A percentile compares a stretch with the other conserved stretches of the same genome.
These are phyloP conservation scores for Porites lutea DNA, from an alignment of 64 coral and sea anemone species.

Conservation along the genomic window DNA sequence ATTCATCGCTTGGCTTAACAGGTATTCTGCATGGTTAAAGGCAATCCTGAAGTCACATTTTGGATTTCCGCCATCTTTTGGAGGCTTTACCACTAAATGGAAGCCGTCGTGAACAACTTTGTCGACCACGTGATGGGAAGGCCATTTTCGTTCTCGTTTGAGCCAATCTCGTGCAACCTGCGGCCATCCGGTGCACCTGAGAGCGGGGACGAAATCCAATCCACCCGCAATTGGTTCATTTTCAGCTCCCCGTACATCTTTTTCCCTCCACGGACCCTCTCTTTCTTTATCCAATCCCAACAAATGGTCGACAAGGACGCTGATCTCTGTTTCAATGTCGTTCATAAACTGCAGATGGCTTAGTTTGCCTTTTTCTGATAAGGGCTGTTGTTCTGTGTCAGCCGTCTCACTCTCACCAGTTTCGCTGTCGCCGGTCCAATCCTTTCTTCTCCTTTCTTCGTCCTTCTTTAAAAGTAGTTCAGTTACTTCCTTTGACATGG, in stretches of 20 bases:
- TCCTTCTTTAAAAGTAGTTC: not conserved
- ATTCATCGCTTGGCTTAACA: slow-evolving; percentile 64
- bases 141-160: slow-evolving; percentile 51
- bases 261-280: too few relatives aligned
- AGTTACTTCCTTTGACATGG: not conserved
- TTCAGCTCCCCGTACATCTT: not conserved
- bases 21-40: slow-evolving; percentile 67
- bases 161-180: slow-evolving; percentile 9
- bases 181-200: slow-evolving; percentile 57
- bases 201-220: slow-evolving; percentile 60
- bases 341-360: not conserved
- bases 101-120: slow-evolving; percentile 55
- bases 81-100: slow-evolving; percentile 66
- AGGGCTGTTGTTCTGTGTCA: not conserved
- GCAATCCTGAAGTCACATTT: slow-evolving; percentile 66
- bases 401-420: not conserved
- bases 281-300: not conserved
- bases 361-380: not conserved
- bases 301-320: not conserved
- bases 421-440: not conserved
- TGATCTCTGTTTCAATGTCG: not conserved
- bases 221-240: not conserved
- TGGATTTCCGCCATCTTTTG: slow-evolving; percentile 44
- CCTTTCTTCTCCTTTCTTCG: not conserved
- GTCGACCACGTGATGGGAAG: slow-evolving; percentile 26